phyloP scores from a whole-genome alignment of 2,797 vertebrate genomes.

The Malurus splendens region DNA sequence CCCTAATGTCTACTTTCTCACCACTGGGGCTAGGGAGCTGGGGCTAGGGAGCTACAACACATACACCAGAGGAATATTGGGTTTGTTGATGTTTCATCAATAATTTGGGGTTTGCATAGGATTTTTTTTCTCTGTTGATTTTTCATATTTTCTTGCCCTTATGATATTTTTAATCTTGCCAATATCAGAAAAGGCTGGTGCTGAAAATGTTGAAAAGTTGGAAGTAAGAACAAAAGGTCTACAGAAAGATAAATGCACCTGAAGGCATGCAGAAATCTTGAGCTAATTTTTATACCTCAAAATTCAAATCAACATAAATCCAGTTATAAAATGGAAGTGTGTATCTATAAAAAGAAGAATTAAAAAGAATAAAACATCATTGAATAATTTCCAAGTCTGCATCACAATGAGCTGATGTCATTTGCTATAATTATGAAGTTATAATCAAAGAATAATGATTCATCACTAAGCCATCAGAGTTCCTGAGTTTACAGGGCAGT shows the following conservation, averaged over 20 bases:
- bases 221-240: neutral
- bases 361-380: neutral
- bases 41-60: fast-evolving
- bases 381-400: conserved; percentile 28
- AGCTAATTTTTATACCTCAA: neutral
- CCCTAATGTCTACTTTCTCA: neutral
- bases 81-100: neutral
- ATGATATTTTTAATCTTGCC: neutral
- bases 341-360: conserved; percentile 33
- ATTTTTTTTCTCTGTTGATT: neutral
- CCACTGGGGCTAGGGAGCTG: no score
- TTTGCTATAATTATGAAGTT: neutral
- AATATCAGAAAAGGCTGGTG: neutral
- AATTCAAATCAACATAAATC: neutral
- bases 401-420: neutral
- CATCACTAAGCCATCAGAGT: neutral
- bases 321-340: neutral
- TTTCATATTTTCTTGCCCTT: neutral
- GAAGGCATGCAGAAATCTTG: neutral
- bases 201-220: neutral
- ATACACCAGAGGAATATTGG: neutral
- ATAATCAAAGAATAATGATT: conserved; percentile 35
- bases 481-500: neutral
- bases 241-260: neutral
- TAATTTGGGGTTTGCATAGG: neutral